Percentiles rank a stretch among this genome's conserved stretches.
phyloP scores from a whole-genome alignment of 2,113 vertebrate species.

The Larimichthys crocea region DNA sequence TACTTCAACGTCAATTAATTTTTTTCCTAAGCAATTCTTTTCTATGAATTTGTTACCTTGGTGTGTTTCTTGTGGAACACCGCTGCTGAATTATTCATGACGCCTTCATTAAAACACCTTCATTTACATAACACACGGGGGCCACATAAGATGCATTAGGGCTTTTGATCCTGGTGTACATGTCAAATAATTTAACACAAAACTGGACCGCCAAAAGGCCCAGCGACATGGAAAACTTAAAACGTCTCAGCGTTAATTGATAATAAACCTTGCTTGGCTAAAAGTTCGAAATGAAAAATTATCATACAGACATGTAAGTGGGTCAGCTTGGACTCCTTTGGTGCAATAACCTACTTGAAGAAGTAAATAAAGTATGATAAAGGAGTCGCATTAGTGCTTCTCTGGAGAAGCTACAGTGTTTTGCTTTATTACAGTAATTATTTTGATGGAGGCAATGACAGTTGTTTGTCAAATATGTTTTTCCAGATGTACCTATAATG shows the following conservation, averaged over 20 bases:
- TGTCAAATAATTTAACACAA: constrained; percentile 74
- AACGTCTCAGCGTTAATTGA: constrained; percentile 46
- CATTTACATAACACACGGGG: constrained; percentile 79
- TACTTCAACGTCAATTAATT: constrained; percentile 52
- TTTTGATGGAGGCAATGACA: constrained; percentile 36
- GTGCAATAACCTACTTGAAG: constrained; percentile 63
- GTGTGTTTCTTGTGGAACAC: constrained; percentile 61
- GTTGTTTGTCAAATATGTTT: constrained; percentile 29
- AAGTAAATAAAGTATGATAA: constrained; percentile 58
- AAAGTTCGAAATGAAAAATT: constrained; percentile 44
- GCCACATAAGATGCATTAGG: constrained; percentile 61
- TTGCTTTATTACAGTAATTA: constrained; percentile 49
- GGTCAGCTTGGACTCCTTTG: constrained; percentile 66
- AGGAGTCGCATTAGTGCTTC: constrained; percentile 34
- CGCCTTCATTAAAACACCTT: constrained; percentile 78
- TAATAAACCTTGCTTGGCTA: constrained; percentile 26
- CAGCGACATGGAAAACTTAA: constrained; percentile 17
- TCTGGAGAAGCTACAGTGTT: constrained; percentile 15
- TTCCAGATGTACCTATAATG: constrained; percentile 36
- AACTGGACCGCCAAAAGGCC: constrained; percentile 38
- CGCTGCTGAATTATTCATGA: constrained; percentile 80
- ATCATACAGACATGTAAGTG: constrained; percentile 56
- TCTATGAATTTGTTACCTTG: constrained; percentile 64
- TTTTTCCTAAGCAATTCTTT: constrained; percentile 62
- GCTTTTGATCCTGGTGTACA: constrained; percentile 76